A percentile compares a stretch with the other conserved stretches of the same genome.
These are phyloP conservation scores for Pseudomugil gertrudae DNA, from an alignment of 2,797 vertebrate genomes.

Conservation along the genomic window DNA sequence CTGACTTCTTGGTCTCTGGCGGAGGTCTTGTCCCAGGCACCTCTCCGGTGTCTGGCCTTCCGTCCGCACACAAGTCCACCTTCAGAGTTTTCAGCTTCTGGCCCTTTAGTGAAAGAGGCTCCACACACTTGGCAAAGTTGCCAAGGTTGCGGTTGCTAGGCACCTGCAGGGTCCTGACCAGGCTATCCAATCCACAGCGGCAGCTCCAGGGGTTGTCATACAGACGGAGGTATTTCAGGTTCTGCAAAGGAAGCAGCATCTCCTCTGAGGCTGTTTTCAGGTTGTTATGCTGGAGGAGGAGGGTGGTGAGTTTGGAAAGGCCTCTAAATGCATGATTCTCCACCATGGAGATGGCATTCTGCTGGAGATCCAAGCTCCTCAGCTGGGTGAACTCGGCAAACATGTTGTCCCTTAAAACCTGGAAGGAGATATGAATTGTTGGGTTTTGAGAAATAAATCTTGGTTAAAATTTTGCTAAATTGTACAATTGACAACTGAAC, in stretches of 20 bases:
- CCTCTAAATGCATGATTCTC: conserved; percentile 90
- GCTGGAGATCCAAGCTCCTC: conserved; percentile 93
- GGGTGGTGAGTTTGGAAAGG: conserved; percentile 88
- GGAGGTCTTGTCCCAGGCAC: conserved; percentile 36
- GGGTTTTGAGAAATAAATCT: neutral
- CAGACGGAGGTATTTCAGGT: conserved; percentile 90
- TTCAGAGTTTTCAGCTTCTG: conserved; percentile 88
- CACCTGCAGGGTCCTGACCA: conserved; percentile 90
- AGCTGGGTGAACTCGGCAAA: conserved; percentile 89
- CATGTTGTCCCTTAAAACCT: conserved; percentile 88
- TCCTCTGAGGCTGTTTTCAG: conserved; percentile 88
- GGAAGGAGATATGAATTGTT: conserved; percentile 13
- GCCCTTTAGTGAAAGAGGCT: conserved; percentile 82
- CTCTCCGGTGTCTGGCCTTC: conserved; percentile 43
- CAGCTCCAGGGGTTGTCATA: conserved; percentile 97
- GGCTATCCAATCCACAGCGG: conserved; percentile 88
- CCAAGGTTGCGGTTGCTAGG: conserved; percentile 93
- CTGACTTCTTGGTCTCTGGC: conserved; percentile 61
- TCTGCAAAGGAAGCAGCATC: conserved; percentile 87
- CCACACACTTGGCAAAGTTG: conserved; percentile 90
- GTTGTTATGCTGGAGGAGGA: conserved; percentile 93
- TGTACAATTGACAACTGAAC: neutral
- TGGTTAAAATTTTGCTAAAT: neutral
- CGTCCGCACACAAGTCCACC: conserved; percentile 79
- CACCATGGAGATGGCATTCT: conserved; percentile 91